Percentiles rank a stretch among this genome's conserved stretches.
Evolutionary conservation across 53 echinoderm and acorn worm genomes (phyloP).

Genomic region (Mesocentrotus franciscanus): DNA sequence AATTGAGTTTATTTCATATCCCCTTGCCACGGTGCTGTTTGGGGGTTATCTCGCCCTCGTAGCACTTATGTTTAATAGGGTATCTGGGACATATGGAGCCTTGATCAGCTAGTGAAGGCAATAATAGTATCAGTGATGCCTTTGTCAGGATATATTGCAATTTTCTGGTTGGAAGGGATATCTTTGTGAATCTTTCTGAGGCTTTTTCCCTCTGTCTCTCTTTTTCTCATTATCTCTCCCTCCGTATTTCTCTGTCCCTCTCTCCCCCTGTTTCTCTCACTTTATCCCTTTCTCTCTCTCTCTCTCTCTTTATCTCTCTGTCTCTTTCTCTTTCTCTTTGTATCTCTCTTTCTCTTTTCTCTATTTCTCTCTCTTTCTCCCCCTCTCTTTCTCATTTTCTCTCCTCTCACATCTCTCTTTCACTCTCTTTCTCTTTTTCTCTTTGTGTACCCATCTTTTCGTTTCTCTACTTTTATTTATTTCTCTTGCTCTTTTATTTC

Average conservation of each 20-base stretch:
- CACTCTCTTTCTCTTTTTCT: neutral
- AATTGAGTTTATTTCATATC: constrained; percentile 55
- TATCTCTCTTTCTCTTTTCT: neutral
- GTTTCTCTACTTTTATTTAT: neutral
- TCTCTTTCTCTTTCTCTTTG: neutral
- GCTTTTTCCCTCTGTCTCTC: neutral
- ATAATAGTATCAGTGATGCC: constrained; percentile 8
- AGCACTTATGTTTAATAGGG: neutral
- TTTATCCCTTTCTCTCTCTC: neutral
- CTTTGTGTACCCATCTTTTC: neutral
- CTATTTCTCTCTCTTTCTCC: neutral
- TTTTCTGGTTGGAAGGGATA: neutral
- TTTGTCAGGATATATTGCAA: constrained; percentile 8
- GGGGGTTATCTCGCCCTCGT: neutral
- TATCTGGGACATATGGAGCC: neutral
- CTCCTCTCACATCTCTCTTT: neutral
- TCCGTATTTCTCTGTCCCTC: neutral
- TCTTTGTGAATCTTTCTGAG: neutral
- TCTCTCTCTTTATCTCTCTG: neutral
- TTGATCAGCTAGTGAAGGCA: neutral
- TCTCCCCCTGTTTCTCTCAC: neutral
- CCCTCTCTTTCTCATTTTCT: neutral
- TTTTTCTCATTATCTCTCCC: neutral
- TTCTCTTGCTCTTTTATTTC: neutral
- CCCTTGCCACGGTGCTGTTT: constrained; percentile 13